Base-by-base conservation (phyloP, 2,797 vertebrate species). In the Bovichtus diacanthus region DNA sequence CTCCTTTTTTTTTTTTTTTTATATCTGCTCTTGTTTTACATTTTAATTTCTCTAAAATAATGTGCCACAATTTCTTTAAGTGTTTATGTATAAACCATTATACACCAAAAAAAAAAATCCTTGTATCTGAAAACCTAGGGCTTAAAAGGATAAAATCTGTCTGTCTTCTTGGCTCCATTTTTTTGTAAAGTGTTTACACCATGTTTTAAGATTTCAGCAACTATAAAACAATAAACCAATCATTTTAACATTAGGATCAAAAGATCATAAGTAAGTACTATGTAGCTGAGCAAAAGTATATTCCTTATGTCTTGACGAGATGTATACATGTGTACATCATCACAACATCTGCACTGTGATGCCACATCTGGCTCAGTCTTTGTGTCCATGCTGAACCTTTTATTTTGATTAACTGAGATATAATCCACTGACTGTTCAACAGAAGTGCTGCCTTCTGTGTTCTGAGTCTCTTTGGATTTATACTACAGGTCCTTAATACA, bases 401-500 rank as follows among this genome's bases (percentile, higher is more conserved):
- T 39, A 8, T 18, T 68, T 47, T 23, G 8, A 54, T 60, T 19
- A 9, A 12, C 5, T n/a, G 23, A 46, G 25, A 70, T 27, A 62
- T 46, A 60, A 46, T 50, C 10, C 13, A 34, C 34, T 29, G 31
- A 51, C 67, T 36, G 21, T 69, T 34, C 71, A 27, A 29, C 27
- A 59, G 2, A 55, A n/a, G 2, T 46, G 19, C 39, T 36, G 21
- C 9, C 44, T 53, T 67, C 11, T 60, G 23, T 31, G 43, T 50
- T 68, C 50, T 15, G 1, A 25, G 36, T 63, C 31, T 34, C 31
- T 34, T 6, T 34, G 56, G 66, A 68, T 55, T 78, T 62, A 64
- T 74, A 56, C 66, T 36, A 53, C 44, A 53, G 39, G 54, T 64
- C 56, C 60, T 74, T 83, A 72, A 83, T 76, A 83, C 67, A 83